Percentiles rank a stretch among this genome's conserved stretches.
Conservation (phyloP, 2,797 vertebrate species). For the Pelodytes ibericus region DNA sequence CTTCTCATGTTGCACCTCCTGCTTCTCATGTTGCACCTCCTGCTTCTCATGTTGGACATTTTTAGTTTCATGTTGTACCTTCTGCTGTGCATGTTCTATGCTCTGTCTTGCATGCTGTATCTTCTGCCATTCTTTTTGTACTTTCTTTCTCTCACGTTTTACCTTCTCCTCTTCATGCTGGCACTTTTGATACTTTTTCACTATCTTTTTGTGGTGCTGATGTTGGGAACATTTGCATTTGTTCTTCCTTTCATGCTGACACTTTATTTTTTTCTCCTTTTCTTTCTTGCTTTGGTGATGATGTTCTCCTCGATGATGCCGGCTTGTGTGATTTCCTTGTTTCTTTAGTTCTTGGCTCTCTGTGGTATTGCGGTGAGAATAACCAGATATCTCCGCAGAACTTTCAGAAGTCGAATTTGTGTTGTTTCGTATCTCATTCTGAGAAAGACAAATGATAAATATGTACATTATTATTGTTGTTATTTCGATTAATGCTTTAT, state of each 20-base stretch:
- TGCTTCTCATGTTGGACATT: neutral
- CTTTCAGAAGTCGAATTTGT: constrained; percentile 4
- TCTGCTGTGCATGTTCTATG: neutral
- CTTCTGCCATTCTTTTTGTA: neutral
- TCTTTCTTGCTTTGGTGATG: neutral
- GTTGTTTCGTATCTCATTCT: neutral
- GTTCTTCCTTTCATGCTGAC: neutral
- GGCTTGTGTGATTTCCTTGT: neutral
- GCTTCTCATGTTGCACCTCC: neutral
- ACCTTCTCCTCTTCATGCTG: neutral
- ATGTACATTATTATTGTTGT: neutral
- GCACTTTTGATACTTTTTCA: constrained; percentile 5
- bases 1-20: neutral
- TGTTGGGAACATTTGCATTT: neutral
- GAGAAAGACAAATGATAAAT: constrained; percentile 6
- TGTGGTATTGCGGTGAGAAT: neutral
- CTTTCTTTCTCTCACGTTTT: neutral
- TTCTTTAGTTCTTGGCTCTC: no score
- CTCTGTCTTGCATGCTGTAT: neutral
- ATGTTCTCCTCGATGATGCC: neutral
- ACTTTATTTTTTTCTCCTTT: neutral
- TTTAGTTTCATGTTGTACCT: neutral
- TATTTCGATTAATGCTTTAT: no score
- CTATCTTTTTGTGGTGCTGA: neutral
- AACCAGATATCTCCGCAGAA: neutral